A percentile compares a stretch with the other conserved stretches of the same genome.
Conservation (phyloP, 2,113 vertebrate species). For the Larimichthys polyactis region DNA sequence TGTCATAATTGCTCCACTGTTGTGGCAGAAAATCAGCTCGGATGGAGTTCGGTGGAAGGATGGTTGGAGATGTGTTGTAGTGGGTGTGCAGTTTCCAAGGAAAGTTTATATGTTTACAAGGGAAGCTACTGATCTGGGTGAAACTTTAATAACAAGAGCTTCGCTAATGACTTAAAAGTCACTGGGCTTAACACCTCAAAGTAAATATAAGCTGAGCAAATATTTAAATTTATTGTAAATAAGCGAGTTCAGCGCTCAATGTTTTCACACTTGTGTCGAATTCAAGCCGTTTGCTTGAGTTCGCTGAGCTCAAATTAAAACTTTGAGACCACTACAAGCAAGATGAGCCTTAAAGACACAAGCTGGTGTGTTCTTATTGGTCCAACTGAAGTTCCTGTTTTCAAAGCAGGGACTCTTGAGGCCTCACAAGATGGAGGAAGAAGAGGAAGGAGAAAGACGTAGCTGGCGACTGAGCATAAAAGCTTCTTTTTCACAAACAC, state of each 20-base stretch:
- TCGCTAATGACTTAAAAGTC: background rate
- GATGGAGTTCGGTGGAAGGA: conserved; percentile 1
- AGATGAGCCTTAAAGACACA: background rate
- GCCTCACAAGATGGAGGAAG: conserved; percentile 10
- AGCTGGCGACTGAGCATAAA: background rate
- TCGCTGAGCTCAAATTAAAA: background rate
- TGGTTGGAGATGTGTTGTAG: conserved; percentile 5
- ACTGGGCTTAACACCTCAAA: background rate
- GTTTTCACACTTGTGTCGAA: background rate
- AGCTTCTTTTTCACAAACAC: conserved; percentile 46
- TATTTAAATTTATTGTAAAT: conserved; percentile 48
- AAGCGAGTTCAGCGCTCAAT: conserved; percentile 13
- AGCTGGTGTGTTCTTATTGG: background rate
- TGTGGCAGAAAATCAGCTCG: conserved; percentile 23
- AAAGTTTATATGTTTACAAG: background rate
- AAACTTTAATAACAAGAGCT: conserved; percentile 28
- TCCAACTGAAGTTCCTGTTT: background rate
- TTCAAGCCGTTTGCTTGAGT: background rate
- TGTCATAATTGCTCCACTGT: conserved; percentile 33
- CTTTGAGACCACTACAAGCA: background rate
- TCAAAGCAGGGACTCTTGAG: background rate
- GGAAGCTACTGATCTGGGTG: background rate
- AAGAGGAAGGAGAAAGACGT: background rate
- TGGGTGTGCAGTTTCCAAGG: conserved; percentile 6
- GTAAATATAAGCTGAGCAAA: conserved; percentile 50